A percentile compares a stretch with the other conserved stretches of the same genome.
Evolutionary conservation across 2,113 vertebrate genomes (phyloP).

Genomic region (Accipiter virgatus): DNA sequence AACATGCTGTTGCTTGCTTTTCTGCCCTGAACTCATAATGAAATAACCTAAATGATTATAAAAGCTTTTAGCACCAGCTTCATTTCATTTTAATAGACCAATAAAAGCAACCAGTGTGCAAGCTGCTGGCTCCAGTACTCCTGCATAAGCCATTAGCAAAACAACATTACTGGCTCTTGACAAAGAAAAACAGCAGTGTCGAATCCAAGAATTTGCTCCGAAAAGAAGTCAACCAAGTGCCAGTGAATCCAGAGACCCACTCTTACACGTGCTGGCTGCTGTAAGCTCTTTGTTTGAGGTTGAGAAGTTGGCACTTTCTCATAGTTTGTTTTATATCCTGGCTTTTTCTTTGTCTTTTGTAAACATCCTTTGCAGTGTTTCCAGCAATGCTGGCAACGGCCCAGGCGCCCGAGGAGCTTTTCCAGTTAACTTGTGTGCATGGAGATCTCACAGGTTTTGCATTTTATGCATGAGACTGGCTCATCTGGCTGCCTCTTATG

Average conservation of each 20-base stretch:
- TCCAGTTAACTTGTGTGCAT: neutral
- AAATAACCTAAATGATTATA: slow-evolving; percentile 30
- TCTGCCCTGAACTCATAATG: neutral
- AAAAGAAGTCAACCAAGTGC: neutral
- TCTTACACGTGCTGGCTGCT: neutral
- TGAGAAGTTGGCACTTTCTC: neutral
- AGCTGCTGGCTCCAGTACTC: slow-evolving; percentile 28
- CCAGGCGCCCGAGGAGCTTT: neutral
- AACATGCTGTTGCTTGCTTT: neutral
- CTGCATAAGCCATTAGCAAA: slow-evolving; percentile 42
- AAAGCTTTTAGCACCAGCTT: slow-evolving; percentile 51
- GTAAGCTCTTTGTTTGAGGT: neutral
- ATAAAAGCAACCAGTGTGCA: slow-evolving; percentile 34
- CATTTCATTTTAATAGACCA: slow-evolving; percentile 47
- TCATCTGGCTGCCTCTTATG: neutral
- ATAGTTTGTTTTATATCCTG: slow-evolving; percentile 16
- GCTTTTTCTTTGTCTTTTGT: neutral
- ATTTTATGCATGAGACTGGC: neutral
- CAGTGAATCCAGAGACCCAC: neutral
- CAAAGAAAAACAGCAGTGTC: neutral
- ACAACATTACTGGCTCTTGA: slow-evolving; percentile 1
- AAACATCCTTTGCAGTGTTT: slow-evolving; percentile 32
- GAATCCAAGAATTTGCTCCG: neutral
- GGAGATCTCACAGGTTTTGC: neutral
- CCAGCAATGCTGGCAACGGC: neutral